phyloP scores from a whole-genome alignment of 2,113 vertebrate species.

The Esox niger region DNA sequence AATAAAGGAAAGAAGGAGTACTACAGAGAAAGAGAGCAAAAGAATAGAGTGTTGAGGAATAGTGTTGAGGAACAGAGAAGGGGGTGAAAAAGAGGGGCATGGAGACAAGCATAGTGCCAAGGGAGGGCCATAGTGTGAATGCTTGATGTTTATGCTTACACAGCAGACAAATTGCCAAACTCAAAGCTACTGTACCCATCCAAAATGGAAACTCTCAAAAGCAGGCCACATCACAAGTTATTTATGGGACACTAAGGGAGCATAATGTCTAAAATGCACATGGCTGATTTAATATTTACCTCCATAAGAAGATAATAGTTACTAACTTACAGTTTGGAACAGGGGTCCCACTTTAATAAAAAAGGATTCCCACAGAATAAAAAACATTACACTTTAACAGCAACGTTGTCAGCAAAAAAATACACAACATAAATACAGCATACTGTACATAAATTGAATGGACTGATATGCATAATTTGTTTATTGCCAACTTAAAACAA shows the following conservation, averaged over 20 bases:
- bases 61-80: too few relatives aligned
- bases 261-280: slow-evolving; percentile 31
- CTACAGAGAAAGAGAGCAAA: slow-evolving; percentile 2
- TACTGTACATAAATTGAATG: too few relatives aligned
- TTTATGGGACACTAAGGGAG: slow-evolving; percentile 34
- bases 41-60: too few relatives aligned
- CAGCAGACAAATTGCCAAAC: slow-evolving; percentile 37
- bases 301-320: slow-evolving; percentile 6
- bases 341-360: neutral
- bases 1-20: neutral
- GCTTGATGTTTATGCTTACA: slow-evolving; percentile 35
- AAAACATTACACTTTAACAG: too few relatives aligned
- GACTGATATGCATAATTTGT: too few relatives aligned
- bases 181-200: slow-evolving; percentile 4
- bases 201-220: slow-evolving; percentile 16
- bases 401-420: neutral
- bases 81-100: slow-evolving; percentile 13
- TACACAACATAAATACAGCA: too few relatives aligned
- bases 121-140: slow-evolving; percentile 20
- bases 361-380: neutral
- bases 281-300: slow-evolving; percentile 28
- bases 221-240: slow-evolving; percentile 26
- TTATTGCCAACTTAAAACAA: neutral
- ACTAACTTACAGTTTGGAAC: neutral
- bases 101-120: slow-evolving; percentile 4